Evolutionary conservation across 2,113 vertebrate genomes (phyloP).

Genomic region (Spizaetus ornatus): DNA sequence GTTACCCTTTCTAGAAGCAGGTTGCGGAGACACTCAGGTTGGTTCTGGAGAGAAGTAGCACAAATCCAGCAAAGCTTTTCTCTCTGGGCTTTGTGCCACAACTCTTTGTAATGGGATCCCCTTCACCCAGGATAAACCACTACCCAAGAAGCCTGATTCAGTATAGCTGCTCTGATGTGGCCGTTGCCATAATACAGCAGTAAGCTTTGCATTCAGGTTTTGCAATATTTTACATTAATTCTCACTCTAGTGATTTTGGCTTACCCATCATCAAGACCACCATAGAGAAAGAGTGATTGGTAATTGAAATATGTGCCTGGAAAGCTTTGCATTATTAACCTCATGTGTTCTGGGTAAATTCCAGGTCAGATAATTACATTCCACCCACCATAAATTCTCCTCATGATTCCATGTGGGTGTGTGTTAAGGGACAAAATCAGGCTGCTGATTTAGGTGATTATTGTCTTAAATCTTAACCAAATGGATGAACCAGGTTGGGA

Average conservation of each 20-base stretch:
- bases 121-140: neutral
- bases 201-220: neutral
- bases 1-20: neutral
- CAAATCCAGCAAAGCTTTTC: neutral
- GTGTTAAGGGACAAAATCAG: neutral
- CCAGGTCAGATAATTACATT: slow-evolving; percentile 19
- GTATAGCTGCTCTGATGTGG: neutral
- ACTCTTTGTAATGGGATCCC: neutral
- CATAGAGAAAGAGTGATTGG: neutral
- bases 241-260: slow-evolving; percentile 9
- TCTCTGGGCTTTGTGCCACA: neutral
- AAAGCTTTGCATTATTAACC: neutral
- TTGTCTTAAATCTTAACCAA: neutral
- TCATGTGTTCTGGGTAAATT: neutral
- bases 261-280: slow-evolving; percentile 1
- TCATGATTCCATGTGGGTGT: neutral
- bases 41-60: neutral
- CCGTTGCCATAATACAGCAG: neutral
- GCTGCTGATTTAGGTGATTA: neutral
- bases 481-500: neutral
- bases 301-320: neutral
- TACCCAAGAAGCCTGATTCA: neutral
- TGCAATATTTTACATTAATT: slow-evolving; percentile 10
- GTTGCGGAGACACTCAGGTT: neutral
- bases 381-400: neutral